Conservation (phyloP, 2,888 invertebrate genomes). For the Brachyopa scutellaris region DNA sequence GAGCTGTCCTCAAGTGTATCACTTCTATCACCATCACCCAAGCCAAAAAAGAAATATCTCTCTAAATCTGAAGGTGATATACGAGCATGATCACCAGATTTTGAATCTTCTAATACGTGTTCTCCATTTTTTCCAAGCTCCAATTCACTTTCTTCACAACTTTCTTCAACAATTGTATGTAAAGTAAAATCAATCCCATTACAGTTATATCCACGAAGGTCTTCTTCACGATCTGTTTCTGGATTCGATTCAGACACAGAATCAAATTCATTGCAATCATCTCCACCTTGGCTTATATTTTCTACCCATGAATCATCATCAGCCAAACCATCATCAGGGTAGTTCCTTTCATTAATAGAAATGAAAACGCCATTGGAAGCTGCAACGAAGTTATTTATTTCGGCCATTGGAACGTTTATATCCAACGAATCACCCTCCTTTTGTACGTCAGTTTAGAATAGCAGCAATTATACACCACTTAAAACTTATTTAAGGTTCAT, state of each 20-base stretch:
- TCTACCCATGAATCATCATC: slow-evolving; percentile 97
- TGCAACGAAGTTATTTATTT: slow-evolving; percentile 12
- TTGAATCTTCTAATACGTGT: slow-evolving; percentile 62
- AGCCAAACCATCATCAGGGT: slow-evolving; percentile 92
- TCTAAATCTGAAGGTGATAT: slow-evolving; percentile 92
- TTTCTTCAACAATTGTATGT: slow-evolving; percentile 96
- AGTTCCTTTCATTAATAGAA: slow-evolving; percentile 75
- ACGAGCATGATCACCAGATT: slow-evolving; percentile 81
- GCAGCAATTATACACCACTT: too few species aligned
- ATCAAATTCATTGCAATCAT: slow-evolving; percentile 82
- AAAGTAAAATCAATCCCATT: slow-evolving; percentile 92
- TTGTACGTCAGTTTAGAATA: too few species aligned
- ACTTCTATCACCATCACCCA: slow-evolving; percentile 86
- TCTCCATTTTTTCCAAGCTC: slow-evolving; percentile 81
- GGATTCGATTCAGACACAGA: slow-evolving; percentile 80
- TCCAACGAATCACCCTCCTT: too few species aligned
- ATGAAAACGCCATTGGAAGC: not conserved
- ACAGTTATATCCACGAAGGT: slow-evolving; percentile 91
- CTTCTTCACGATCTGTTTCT: slow-evolving; percentile 90
- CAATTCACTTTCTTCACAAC: slow-evolving; percentile 95
- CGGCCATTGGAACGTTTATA: slow-evolving; percentile 22
- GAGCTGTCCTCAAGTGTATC: slow-evolving; percentile 84
- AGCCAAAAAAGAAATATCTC: slow-evolving; percentile 94
- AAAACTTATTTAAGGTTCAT: too few species aligned
- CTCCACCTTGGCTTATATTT: slow-evolving; percentile 91